Evolutionary conservation across 2,888 invertebrate species (phyloP).

Genomic region (Protonemura montana): DNA sequence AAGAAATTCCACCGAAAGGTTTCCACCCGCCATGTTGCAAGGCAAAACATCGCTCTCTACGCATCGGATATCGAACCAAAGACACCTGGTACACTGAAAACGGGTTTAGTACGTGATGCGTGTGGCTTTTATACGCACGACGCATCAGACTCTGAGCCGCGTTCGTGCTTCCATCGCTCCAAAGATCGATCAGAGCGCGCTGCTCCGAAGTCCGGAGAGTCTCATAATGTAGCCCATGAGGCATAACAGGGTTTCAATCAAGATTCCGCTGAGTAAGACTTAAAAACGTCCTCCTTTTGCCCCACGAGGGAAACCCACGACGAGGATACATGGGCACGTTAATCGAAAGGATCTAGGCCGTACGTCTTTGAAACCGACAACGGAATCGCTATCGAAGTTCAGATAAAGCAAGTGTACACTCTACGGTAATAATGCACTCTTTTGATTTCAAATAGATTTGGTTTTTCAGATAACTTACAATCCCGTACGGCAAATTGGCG

Average conservation of each 20-base stretch:
- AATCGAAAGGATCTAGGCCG: not conserved
- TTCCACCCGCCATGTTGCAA: no score
- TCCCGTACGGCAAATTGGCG: not conserved
- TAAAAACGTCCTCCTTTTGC: slow-evolving; percentile 13
- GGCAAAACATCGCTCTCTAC: not conserved
- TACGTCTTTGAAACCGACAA: not conserved
- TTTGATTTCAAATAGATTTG: not conserved
- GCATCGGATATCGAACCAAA: not conserved
- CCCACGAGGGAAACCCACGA: not conserved
- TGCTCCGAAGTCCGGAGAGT: not conserved
- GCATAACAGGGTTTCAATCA: slow-evolving; percentile 34
- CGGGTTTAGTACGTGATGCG: not conserved
- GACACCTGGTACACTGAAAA: not conserved
- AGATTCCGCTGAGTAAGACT: slow-evolving; percentile 33
- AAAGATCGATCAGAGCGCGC: not conserved
- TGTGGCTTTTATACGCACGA: not conserved
- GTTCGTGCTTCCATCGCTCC: not conserved
- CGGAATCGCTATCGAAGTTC: not conserved
- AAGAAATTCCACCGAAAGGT: no score
- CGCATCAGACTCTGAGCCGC: not conserved
- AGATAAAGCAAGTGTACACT: not conserved
- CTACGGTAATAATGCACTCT: not conserved
- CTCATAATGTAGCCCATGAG: slow-evolving; percentile 35
- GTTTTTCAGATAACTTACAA: not conserved
- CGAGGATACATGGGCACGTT: not conserved